phyloP scores from a whole-genome alignment of 2,797 vertebrate genomes.

The Diplodus sargus region DNA sequence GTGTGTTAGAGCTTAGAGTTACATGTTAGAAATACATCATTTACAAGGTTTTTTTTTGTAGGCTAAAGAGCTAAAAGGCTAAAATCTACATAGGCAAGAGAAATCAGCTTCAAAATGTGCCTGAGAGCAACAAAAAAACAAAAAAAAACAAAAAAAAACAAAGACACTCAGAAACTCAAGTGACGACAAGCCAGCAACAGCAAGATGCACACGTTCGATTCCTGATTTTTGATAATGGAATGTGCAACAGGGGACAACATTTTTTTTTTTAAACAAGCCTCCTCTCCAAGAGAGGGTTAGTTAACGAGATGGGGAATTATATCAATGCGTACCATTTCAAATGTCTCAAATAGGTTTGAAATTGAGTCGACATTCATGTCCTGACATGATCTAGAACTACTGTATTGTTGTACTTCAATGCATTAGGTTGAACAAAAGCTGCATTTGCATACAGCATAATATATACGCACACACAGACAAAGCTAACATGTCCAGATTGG shows the following conservation, averaged over 20 bases:
- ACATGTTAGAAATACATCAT: slow-evolving; percentile 80
- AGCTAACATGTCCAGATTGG: slow-evolving; percentile 70
- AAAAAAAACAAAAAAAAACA: not conserved
- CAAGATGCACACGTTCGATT: slow-evolving; percentile 60
- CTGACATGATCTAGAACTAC: slow-evolving; percentile 29
- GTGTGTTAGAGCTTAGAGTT: slow-evolving; percentile 73
- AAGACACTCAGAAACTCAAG: slow-evolving; percentile 67
- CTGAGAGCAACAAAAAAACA: slow-evolving; percentile 69
- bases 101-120: slow-evolving; percentile 78
- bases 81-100: slow-evolving; percentile 79
- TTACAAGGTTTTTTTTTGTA: slow-evolving; percentile 84
- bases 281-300: slow-evolving; percentile 33
- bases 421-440: slow-evolving; percentile 64
- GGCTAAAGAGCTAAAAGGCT: slow-evolving; percentile 80
- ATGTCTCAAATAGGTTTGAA: slow-evolving; percentile 39
- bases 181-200: slow-evolving; percentile 66
- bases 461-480: slow-evolving; percentile 66
- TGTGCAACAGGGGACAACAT: slow-evolving; percentile 65
- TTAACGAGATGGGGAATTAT: slow-evolving; percentile 37
- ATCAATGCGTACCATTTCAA: slow-evolving; percentile 62
- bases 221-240: slow-evolving; percentile 72
- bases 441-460: slow-evolving; percentile 70
- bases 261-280: slow-evolving; percentile 36
- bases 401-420: slow-evolving; percentile 54
- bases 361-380: slow-evolving; percentile 41